Percentiles rank a stretch among this genome's conserved stretches.
These are phyloP conservation scores for Protaetia brevitarsis DNA, from an alignment of 1,140 invertebrate species.

Conservation along the genomic window DNA sequence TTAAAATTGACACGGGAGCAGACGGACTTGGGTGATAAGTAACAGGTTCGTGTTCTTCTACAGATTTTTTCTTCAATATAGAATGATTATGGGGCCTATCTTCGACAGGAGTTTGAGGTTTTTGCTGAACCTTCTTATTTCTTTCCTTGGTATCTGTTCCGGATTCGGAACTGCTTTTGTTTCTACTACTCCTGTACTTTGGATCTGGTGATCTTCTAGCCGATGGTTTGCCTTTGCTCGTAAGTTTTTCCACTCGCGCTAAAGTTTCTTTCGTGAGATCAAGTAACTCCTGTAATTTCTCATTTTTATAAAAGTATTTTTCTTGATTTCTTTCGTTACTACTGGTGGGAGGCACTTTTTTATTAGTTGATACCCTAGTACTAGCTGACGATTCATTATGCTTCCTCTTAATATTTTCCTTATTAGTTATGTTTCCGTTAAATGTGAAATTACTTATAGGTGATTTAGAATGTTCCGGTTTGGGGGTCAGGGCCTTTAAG, in stretches of 20 bases:
- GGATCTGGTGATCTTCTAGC: not conserved
- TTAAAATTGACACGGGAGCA: constrained; percentile 70
- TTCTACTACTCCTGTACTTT: not conserved
- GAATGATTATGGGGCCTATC: constrained; percentile 27
- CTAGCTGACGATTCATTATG: not conserved
- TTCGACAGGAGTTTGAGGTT: not conserved
- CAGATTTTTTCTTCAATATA: constrained; percentile 41
- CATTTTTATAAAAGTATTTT: constrained; percentile 52
- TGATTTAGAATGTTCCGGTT: not conserved
- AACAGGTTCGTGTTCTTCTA: constrained; percentile 44
- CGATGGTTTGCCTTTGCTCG: constrained; percentile 47
- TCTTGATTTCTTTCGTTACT: not conserved
- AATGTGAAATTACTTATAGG: not conserved
- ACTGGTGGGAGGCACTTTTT: constrained; percentile 16
- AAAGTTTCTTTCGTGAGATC: constrained; percentile 65
- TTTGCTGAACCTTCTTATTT: not conserved
- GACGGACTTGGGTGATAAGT: constrained; percentile 36
- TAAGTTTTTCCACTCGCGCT: constrained; percentile 62
- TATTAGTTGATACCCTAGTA: constrained; percentile 2
- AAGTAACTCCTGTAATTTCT: constrained; percentile 60
- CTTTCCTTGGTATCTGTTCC: not conserved
- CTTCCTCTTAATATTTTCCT: constrained; percentile 29
- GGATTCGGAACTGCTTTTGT: not conserved
- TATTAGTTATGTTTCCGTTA: constrained; percentile 7
- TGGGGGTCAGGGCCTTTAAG: not conserved